A percentile compares a stretch with the other conserved stretches of the same genome.
These are phyloP conservation scores for Aphodius sticticus DNA, from an alignment of 2,888 invertebrate genomes.

Conservation along the genomic window DNA sequence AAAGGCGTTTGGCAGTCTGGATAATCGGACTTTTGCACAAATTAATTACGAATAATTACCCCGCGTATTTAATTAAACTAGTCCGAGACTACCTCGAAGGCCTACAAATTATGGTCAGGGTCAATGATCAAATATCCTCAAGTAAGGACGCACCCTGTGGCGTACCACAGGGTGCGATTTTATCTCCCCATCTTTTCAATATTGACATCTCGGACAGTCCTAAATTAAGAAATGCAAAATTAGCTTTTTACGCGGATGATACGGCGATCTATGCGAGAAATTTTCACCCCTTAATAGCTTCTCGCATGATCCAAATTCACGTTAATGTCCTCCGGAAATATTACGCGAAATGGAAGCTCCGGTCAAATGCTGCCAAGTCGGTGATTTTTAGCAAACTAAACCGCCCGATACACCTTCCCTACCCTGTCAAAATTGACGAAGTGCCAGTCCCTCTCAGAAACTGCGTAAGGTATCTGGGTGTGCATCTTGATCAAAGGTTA, in stretches of 20 bases:
- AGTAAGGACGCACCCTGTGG: background rate
- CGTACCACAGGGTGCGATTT: background rate
- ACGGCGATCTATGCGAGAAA: slow-evolving; percentile 8
- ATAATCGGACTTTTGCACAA: slow-evolving; percentile 47
- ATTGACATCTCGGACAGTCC: background rate
- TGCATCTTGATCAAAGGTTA: background rate
- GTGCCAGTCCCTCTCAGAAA: background rate
- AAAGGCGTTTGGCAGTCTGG: slow-evolving; percentile 53
- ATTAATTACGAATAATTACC: slow-evolving; percentile 42
- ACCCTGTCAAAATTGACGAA: background rate
- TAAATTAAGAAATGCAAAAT: background rate
- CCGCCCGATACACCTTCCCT: background rate
- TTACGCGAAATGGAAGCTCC: slow-evolving; percentile 7
- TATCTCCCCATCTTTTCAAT: slow-evolving; percentile 10
- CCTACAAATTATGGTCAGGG: slow-evolving; percentile 41
- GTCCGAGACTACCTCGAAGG: slow-evolving; percentile 42
- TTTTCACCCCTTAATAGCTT: slow-evolving; percentile 6
- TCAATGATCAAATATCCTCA: slow-evolving; percentile 31
- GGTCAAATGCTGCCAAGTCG: background rate
- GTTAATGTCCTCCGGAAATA: background rate
- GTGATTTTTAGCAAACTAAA: background rate
- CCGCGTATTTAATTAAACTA: slow-evolving; percentile 41
- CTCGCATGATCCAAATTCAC: slow-evolving; percentile 4
- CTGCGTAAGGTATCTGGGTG: slow-evolving; percentile 1
- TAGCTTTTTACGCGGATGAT: slow-evolving; percentile 8